These are phyloP conservation scores for Buphagus erythrorhynchus DNA, from an alignment of 2,797 vertebrate species.

Conservation along the genomic window DNA sequence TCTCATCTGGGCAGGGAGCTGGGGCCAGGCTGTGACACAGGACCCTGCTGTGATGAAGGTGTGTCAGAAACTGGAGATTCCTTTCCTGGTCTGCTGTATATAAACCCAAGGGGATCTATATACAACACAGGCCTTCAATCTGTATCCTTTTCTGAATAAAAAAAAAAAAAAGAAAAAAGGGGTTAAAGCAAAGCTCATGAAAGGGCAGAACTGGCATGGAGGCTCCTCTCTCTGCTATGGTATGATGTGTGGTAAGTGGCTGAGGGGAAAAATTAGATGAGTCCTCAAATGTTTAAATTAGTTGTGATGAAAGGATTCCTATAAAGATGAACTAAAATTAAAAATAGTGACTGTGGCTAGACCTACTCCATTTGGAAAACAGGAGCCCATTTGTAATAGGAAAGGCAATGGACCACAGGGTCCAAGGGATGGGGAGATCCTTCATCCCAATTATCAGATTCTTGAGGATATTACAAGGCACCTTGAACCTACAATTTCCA, in stretches of 20 bases:
- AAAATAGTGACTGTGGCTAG: neutral
- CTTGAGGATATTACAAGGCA: neutral
- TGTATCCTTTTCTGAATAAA: neutral
- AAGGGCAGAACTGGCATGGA: neutral
- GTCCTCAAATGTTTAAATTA: neutral
- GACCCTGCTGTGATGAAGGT: neutral
- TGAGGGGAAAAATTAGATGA: neutral
- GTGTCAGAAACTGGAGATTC: neutral
- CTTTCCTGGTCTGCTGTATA: neutral
- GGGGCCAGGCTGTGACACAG: neutral
- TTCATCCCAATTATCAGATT: fast-evolving
- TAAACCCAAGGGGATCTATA: neutral
- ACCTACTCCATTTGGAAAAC: neutral
- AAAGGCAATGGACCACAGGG: neutral
- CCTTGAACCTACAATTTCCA: neutral
- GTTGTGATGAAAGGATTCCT: neutral
- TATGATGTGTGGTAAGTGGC: neutral
- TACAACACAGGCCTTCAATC: neutral
- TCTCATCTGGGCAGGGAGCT: neutral
- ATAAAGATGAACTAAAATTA: neutral
- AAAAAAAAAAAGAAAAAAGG: neutral
- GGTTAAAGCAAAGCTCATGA: neutral
- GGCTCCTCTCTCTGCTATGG: neutral
- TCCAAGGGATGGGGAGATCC: neutral
- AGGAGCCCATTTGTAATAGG: neutral